Percentiles rank a stretch among this genome's conserved stretches.
Conservation (phyloP, 2,797 vertebrate species). For the Xerus rutilus region DNA sequence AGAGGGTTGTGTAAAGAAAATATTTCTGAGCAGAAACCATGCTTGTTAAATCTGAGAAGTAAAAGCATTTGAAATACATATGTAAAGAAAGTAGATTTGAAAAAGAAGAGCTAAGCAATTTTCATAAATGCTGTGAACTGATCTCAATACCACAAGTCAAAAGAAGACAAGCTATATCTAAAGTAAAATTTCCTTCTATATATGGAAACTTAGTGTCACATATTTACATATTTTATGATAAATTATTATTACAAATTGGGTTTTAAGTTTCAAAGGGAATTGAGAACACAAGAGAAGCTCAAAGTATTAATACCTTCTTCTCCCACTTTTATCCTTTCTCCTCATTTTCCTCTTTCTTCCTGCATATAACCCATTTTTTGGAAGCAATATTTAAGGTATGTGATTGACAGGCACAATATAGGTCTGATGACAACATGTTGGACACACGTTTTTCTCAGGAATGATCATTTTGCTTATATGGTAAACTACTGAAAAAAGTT, state of each 20-base stretch:
- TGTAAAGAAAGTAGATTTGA: background rate
- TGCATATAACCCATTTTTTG: background rate
- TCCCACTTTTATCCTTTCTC: too few relatives aligned
- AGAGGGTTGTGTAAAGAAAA: accelerated
- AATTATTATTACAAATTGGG: background rate
- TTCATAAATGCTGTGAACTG: background rate
- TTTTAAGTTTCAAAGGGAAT: background rate
- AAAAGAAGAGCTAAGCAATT: background rate
- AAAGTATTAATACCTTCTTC: background rate
- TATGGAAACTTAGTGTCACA: background rate
- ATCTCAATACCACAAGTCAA: background rate
- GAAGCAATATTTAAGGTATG: background rate
- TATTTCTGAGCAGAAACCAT: background rate
- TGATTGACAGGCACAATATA: background rate
- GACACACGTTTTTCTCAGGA: background rate
- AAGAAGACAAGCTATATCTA: background rate
- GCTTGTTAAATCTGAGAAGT: background rate
- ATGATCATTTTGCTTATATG: background rate
- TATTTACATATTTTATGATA: background rate
- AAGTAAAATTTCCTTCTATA: background rate
- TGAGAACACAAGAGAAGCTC: background rate
- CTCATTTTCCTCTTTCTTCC: background rate
- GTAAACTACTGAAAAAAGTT: background rate
- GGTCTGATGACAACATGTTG: background rate
- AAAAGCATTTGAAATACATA: background rate